Evolutionary conservation across 2,888 invertebrate species (phyloP), one percentile per base, ranked within the genome.

Genomic region (Poecilus cupreus): DNA sequence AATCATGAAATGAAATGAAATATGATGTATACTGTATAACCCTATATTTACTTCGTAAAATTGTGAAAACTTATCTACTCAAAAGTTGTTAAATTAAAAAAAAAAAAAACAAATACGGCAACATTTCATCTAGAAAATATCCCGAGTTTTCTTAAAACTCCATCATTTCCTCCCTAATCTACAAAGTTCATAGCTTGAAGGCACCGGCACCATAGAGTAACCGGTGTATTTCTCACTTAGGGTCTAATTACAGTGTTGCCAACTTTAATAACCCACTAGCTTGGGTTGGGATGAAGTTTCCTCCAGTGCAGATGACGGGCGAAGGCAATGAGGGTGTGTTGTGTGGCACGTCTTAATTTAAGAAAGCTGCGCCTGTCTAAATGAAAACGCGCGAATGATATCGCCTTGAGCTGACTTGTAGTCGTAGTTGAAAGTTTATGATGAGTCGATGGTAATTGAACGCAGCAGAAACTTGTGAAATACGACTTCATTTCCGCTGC

Each of bases 161-260:
- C 26, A 26, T 32, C 32, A 5, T 32, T 32, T 3, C 26, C 2
- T 32, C 32, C 0, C 1, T 2, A 32, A 43, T 11, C 11, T 43
- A 43, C 1, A 43, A 43, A 51, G 18, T 18, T 51, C n/a, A n/a
- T 1, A 51, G 13, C 6, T 13, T 51, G 16, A 8, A 51, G 51
- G 0, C 18, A 64, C 13, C 26, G 8, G 64, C n/a, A n/a, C n/a
- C n/a, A n/a, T n/a, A n/a, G n/a, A n/a, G n/a, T n/a, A n/a, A 64
- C 13, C 26, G 8, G 64, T 64, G 26, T 24, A 6, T 68, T 68
- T 68, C 37, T 26, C 49, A 49, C 74, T 74, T n/a, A 13, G 39
- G 54, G 39, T 18, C 75, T 76, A 76, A 76, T 76, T 76, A 76
- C 57, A 76, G 57, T 76, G 51, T 32, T 76, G 76, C 24, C 57